phyloP scores from a whole-genome alignment of 2,113 vertebrate genomes.

The Vulpes lagopus region DNA sequence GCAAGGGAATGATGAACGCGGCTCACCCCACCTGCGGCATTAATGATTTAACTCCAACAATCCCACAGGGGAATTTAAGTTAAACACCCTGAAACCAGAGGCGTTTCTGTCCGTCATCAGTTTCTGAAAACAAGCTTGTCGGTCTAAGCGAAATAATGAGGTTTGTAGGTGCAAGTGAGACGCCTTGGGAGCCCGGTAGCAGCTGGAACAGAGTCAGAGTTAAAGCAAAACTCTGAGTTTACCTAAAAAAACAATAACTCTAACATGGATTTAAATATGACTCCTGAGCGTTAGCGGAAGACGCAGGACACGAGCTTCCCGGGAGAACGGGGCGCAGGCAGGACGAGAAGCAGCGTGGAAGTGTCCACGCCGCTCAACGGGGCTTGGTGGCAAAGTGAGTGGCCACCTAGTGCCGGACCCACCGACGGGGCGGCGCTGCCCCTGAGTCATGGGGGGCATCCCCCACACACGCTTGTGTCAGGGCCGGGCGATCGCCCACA shows the following conservation, averaged over 20 bases:
- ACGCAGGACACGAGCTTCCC: not conserved
- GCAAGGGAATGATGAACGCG: no score
- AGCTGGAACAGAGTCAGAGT: not conserved
- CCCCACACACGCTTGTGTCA: no score
- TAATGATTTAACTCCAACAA: no score
- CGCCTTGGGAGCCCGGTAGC: not conserved
- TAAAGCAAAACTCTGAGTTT: not conserved
- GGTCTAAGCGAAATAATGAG: not conserved
- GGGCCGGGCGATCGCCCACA: no score
- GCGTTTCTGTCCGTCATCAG: not conserved
- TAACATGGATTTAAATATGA: not conserved
- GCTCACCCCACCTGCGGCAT: no score
- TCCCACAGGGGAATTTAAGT: not conserved
- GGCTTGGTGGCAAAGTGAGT: no score
- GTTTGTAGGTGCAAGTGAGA: not conserved
- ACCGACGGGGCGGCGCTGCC: no score
- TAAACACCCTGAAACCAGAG: not conserved
- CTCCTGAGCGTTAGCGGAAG: not conserved
- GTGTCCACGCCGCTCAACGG: rapidly evolving
- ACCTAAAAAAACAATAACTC: not conserved
- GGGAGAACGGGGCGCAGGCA: no score
- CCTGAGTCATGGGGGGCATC: no score
- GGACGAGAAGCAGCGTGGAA: no score
- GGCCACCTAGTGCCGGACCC: no score
- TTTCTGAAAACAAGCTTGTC: not conserved